Conservation (phyloP, 30 jellyfish, hydroid and myxozoan genomes). For the Hydra vulgaris region DNA sequence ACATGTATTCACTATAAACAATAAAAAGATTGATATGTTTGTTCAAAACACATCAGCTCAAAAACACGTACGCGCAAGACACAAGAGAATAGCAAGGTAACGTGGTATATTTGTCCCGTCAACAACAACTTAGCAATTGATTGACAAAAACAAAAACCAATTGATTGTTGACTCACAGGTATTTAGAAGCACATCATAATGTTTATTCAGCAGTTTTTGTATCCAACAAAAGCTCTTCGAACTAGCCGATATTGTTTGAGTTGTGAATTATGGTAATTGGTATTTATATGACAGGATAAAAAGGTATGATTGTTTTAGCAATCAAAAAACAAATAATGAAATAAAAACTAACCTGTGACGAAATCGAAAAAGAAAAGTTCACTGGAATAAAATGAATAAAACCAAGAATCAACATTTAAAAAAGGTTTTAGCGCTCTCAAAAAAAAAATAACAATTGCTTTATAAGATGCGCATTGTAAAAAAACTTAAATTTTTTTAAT, state of each 20-base stretch:
- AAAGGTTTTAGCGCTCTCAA: no score
- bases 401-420: no score
- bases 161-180: not conserved
- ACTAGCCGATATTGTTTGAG: not conserved
- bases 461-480: no score
- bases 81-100: not conserved
- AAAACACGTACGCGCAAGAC: not conserved
- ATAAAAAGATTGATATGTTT: no score
- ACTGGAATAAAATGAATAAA: no score
- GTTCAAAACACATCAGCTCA: not conserved
- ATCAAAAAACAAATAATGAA: not conserved
- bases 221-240: not conserved
- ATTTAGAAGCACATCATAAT: not conserved
- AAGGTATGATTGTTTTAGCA: not conserved
- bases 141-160: not conserved
- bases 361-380: no score
- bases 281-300: not conserved
- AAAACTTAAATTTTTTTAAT: no score
- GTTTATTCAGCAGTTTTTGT: not conserved
- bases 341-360: not conserved
- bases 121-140: not conserved
- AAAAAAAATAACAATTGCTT: no score
- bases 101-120: not conserved
- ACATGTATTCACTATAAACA: no score
- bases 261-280: not conserved